Percentiles rank a stretch among this genome's conserved stretches.
Conservation (phyloP, 2,113 vertebrate species). For the Onychostoma macrolepis region DNA sequence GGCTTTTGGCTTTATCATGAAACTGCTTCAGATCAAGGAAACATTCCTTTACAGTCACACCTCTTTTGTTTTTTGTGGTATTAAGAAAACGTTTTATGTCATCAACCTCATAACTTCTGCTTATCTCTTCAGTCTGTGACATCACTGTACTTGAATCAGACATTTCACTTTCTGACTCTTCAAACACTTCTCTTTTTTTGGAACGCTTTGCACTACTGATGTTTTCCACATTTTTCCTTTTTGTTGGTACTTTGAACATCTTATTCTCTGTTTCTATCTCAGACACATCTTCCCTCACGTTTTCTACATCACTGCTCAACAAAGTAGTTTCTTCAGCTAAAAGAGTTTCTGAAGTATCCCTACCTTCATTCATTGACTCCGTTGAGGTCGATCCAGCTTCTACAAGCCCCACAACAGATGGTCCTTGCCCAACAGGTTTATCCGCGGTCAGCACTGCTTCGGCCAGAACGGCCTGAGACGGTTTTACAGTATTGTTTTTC, state of each 20-base stretch:
- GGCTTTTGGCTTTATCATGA: neutral
- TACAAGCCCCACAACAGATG: neutral
- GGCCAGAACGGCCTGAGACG: neutral
- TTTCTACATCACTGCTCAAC: neutral
- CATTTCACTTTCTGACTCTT: neutral
- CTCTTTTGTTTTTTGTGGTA: neutral
- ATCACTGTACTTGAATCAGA: neutral
- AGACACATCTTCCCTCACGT: neutral
- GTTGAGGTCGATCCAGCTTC: conserved; percentile 1
- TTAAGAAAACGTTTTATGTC: neutral
- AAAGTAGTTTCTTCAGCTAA: neutral
- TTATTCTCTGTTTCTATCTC: neutral
- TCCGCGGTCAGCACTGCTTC: neutral
- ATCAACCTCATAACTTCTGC: neutral
- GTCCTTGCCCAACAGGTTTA: neutral
- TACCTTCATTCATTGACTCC: neutral
- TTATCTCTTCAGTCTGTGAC: neutral
- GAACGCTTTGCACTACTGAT: neutral
- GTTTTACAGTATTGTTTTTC: neutral
- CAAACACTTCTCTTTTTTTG: neutral
- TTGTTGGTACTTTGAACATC: neutral
- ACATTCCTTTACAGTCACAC: neutral
- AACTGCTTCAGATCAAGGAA: neutral
- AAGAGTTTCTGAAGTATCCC: neutral
- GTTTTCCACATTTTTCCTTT: neutral